Conservation (phyloP, 2,113 vertebrate species). For the Campylorhamphus procurvoides region DNA sequence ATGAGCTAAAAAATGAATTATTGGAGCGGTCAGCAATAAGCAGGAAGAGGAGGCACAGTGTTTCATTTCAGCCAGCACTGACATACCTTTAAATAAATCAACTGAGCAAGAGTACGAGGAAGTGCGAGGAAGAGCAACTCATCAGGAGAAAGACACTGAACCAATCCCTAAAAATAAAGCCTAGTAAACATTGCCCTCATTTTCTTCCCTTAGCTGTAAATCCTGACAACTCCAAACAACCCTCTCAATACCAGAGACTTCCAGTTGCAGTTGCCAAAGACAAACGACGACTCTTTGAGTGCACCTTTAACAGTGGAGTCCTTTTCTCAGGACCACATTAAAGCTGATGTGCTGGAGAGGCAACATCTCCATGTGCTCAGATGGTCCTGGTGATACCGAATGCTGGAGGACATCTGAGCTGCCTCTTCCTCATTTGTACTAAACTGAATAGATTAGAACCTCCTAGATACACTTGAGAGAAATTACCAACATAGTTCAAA, state of each 20-base stretch:
- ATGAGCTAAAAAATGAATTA: slow-evolving; percentile 85
- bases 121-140: slow-evolving; percentile 30
- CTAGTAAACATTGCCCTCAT: not conserved
- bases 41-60: slow-evolving; percentile 67
- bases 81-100: slow-evolving; percentile 81
- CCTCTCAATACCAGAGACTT: not conserved
- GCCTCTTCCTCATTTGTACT: not conserved
- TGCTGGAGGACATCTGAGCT: rapidly evolving
- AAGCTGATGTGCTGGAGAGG: not conserved
- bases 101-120: not conserved
- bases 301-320: not conserved
- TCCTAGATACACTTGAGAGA: not conserved
- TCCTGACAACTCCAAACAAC: not conserved
- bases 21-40: slow-evolving; percentile 71
- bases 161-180: slow-evolving; percentile 30
- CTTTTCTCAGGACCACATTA: not conserved
- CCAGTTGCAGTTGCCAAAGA: not conserved
- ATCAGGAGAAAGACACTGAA: slow-evolving; percentile 6
- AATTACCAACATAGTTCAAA: not conserved
- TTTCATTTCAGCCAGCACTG: slow-evolving; percentile 63
- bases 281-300: not conserved
- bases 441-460: not conserved
- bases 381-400: not conserved
- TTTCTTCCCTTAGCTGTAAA: not conserved
- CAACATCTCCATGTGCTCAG: not conserved